Evolutionary conservation across 2,797 vertebrate species (phyloP), one percentile per base, ranked within the genome.

Genomic region (Gallinago nigripennis): DNA sequence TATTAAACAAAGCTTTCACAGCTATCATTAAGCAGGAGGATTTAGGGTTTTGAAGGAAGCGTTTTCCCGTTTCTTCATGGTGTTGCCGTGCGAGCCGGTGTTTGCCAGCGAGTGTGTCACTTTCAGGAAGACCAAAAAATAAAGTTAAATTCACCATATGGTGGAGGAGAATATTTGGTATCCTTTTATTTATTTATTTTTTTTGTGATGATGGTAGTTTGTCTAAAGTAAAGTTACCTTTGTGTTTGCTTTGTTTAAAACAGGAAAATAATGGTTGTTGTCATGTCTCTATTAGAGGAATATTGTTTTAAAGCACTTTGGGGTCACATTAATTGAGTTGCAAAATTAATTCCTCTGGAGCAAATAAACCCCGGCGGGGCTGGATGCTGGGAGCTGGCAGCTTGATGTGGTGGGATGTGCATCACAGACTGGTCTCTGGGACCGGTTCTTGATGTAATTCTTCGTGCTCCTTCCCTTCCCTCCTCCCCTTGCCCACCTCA

Each of bases 341-440:
- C 68, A 86, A 54, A 96, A 89, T 68, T 80, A 92, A 92, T 93
- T 94, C 54, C 84, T 94, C 81, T 24, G 54, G 75, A 96, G 82
- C 64, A 91, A 61, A 72, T 27, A 91, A 94, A 88, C 45, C 66
- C 65, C 13, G 1, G 41, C 8, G 65, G 89, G 83, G 73, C 70
- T 90, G 94, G 76, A 48, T 57, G 72, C 87, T 69, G 76, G 51
- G 79, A 94, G 91, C 92, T 94, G 94, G 80, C 88, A 92, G 92
- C 46, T 53, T 53, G 50, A 66, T 60, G 23, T 63, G 81, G 37
- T 39, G 82, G 86, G 82, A 82, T 92, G 90, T 64, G 76, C 78
- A 25, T 88, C 50, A 24, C 77, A 92, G 56, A 30, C 14, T 2
- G 60, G 68, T 63, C 89, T 70, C 94, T 8, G 10, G 71, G 92